Conservation (phyloP, 2,797 vertebrate genomes). For the Halcyon leucocephala region DNA sequence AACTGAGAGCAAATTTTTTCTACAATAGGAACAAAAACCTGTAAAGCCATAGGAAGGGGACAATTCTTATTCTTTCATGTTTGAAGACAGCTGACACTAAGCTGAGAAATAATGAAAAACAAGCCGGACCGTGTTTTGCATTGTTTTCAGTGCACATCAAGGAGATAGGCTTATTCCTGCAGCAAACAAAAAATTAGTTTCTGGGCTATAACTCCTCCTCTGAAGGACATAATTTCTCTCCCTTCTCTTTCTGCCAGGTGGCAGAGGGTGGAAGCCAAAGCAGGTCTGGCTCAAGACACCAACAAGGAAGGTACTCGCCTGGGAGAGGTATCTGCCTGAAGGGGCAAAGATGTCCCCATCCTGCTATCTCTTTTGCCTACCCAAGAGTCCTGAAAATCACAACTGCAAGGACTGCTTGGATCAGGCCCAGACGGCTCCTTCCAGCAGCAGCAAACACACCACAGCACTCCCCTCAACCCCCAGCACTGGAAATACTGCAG, state of each 20-base stretch:
- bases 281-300: background rate
- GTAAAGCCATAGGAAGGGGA: rapidly evolving
- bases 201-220: background rate
- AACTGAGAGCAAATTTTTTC: background rate
- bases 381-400: background rate
- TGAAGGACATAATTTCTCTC: background rate
- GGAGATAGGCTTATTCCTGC: background rate
- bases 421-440: background rate
- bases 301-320: background rate
- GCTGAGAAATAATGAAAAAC: background rate
- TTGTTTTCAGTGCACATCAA: background rate
- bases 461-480: background rate
- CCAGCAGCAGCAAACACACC: background rate
- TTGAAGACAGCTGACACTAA: background rate
- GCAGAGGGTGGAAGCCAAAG: background rate
- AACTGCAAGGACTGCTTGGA: background rate
- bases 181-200: background rate
- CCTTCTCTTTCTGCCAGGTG: background rate
- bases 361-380: background rate
- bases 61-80: background rate
- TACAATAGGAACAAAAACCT: background rate
- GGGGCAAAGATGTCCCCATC: background rate
- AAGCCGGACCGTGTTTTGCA: background rate
- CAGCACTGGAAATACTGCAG: background rate
- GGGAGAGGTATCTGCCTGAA: background rate